phyloP scores from a whole-genome alignment of 2,113 vertebrate genomes.

The Probosciger aterrimus region DNA sequence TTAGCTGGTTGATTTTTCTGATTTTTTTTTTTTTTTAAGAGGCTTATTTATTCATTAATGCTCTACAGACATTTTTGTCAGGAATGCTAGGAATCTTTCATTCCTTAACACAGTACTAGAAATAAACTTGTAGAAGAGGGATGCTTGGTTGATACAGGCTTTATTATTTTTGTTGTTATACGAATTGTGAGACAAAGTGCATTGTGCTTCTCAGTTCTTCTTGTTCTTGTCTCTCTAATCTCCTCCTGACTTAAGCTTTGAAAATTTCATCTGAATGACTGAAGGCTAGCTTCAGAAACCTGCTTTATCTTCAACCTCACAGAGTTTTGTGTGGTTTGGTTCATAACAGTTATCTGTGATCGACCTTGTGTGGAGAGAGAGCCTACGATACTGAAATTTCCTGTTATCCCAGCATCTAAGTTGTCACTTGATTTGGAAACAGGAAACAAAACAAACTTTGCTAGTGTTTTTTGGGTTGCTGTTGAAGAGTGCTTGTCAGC shows the following conservation, averaged over 20 bases:
- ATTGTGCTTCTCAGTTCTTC: not conserved
- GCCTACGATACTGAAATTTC: not conserved
- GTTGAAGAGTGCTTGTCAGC: not conserved
- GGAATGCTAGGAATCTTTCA: not conserved
- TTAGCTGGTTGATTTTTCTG: conserved; percentile 8
- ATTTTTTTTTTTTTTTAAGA: not conserved
- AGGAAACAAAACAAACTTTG: conserved; percentile 30
- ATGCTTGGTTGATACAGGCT: not conserved
- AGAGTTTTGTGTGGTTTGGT: not conserved
- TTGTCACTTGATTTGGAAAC: conserved; percentile 29
- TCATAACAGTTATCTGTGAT: not conserved
- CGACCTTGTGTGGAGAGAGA: not conserved
- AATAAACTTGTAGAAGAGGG: not conserved
- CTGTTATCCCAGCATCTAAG: conserved; percentile 7
- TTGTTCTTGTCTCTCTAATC: not conserved
- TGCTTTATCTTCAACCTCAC: not conserved
- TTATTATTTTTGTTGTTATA: not conserved
- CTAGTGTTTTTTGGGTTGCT: not conserved
- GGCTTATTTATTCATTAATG: not conserved
- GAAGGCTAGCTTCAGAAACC: not conserved
- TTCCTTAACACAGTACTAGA: not conserved
- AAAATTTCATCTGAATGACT: not conserved
- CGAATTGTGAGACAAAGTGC: not conserved
- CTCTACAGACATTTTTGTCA: not conserved
- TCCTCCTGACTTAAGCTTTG: not conserved